Percentiles rank a stretch among this genome's conserved stretches.
phyloP scores from a whole-genome alignment of 2,888 invertebrate species.

The Watsonalla binaria region DNA sequence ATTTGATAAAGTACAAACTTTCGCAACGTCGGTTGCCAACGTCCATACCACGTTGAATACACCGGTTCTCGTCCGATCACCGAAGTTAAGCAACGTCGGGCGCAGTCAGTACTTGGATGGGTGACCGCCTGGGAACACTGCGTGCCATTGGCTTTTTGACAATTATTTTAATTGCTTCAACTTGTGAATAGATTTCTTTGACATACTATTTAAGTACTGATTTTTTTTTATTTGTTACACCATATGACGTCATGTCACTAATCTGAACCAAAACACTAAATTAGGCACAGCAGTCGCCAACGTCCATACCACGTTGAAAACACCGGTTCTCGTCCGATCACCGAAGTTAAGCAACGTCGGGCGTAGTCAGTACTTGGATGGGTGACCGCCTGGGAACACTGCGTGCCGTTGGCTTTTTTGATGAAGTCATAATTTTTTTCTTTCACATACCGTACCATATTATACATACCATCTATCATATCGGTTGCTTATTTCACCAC shows the following conservation, averaged over 20 bases:
- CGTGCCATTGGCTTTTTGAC: constrained; percentile 56
- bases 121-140: constrained; percentile 71
- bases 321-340: constrained; percentile 75
- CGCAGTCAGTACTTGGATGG: constrained; percentile 74
- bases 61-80: constrained; percentile 76
- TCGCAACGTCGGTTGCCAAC: constrained; percentile 20
- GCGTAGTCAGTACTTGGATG: constrained; percentile 74
- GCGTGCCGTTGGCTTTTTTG: constrained; percentile 56
- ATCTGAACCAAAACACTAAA: no score
- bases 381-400: constrained; percentile 72
- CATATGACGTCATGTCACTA: no score
- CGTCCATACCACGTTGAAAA: constrained; percentile 56
- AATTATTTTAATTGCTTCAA: no score
- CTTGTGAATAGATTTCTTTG: no score
- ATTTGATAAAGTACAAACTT: constrained; percentile 3
- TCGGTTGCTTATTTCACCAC: no score
- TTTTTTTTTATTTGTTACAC: no score
- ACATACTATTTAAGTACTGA: no score
- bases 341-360: constrained; percentile 74
- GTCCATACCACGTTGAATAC: constrained; percentile 69
- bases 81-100: constrained; percentile 74
- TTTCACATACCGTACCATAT: background rate
- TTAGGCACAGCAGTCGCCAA: no score
- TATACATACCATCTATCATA: no score
- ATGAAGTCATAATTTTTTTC: background rate